Evolutionary conservation across 2,888 invertebrate genomes (phyloP), one percentile per base, ranked within the genome.

Genomic region (Isotomurus palustris): DNA sequence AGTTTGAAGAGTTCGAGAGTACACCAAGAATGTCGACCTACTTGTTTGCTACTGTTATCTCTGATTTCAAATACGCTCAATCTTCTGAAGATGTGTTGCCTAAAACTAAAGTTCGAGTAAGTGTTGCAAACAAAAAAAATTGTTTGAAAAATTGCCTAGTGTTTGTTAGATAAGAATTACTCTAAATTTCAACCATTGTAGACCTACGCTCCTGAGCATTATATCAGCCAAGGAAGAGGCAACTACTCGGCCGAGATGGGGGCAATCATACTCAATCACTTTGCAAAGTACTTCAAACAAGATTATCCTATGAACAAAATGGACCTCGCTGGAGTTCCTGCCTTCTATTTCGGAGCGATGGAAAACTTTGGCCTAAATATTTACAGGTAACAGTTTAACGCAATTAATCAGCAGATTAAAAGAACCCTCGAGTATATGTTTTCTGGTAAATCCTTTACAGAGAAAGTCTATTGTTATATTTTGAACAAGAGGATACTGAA

Each of bases 21-120:
- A 57, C 60, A 3, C 57, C 57, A 3, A 19, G n/a, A 49, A 60
- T 60, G 60, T 53, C 57, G 3, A 53, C 60, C 1, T 60, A 60
- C 35, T 41, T 60, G 40, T 49, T 48, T 5, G 56, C 57, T 14
- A 8, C 54, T 3, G 41, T 57, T 2, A 35, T 60, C n/a, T 43
- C 57, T 12, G 53, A 60, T 22, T 60, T 54, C 22, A 32, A 51
- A 12, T 57, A 45, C 21, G 24, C 57, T 17, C 56, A 60, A 44
- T 25, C 60, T 17, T 17, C 60, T 3, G 55, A 55, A 1, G 45
- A 24, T 4, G n/a, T 59, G 3, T 52, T 59, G 24, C 59, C 59
- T 32, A 25, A 59, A 4, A 47, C 28, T 1, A 8, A 28, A 21
- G 59, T 59, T 17, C 25, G 59, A 32, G 58, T 58, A 50, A 44